These are phyloP conservation scores for Perizoma affinitatum DNA, from an alignment of 2,888 invertebrate genomes.

Conservation along the genomic window DNA sequence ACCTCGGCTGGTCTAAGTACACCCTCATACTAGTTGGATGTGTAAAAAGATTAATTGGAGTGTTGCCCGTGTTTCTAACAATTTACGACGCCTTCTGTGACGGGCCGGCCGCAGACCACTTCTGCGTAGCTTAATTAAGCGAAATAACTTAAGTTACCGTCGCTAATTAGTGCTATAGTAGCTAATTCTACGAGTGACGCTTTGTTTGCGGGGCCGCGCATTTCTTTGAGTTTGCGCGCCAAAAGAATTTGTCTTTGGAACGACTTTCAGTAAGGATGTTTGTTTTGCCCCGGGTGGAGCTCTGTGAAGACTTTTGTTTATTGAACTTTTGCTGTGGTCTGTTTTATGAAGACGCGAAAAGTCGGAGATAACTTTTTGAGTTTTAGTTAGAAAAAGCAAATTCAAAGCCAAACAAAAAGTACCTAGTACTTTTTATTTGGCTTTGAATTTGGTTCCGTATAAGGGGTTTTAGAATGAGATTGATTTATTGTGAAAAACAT, in stretches of 20 bases:
- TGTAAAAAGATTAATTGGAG: constrained; percentile 85
- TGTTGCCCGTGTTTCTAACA: constrained; percentile 78
- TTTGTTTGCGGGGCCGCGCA: constrained; percentile 73
- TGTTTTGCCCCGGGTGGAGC: constrained; percentile 66
- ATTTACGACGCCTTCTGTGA: constrained; percentile 76
- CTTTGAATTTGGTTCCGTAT: constrained; percentile 10
- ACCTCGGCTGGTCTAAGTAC: constrained; percentile 71
- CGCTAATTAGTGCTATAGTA: constrained; percentile 81
- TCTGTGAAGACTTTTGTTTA: constrained; percentile 60
- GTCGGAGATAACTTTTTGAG: constrained; percentile 23
- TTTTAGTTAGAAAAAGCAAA: constrained; percentile 16
- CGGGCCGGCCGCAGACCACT: constrained; percentile 82
- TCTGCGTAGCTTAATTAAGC: constrained; percentile 83
- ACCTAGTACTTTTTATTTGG: constrained; percentile 13
- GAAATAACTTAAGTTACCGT: constrained; percentile 82
- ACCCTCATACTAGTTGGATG: constrained; percentile 76
- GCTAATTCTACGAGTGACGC: constrained; percentile 80
- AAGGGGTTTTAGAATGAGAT: constrained; percentile 8
- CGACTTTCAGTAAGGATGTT: constrained; percentile 77
- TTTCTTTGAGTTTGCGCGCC: constrained; percentile 79
- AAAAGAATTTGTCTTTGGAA: constrained; percentile 82
- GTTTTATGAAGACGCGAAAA: constrained; percentile 43
- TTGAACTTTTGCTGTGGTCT: constrained; percentile 55
- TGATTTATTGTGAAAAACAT: neutral
- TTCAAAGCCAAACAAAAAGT: no score